phyloP scores from a whole-genome alignment of 2,888 invertebrate genomes.

The Latrodectus elegans region DNA sequence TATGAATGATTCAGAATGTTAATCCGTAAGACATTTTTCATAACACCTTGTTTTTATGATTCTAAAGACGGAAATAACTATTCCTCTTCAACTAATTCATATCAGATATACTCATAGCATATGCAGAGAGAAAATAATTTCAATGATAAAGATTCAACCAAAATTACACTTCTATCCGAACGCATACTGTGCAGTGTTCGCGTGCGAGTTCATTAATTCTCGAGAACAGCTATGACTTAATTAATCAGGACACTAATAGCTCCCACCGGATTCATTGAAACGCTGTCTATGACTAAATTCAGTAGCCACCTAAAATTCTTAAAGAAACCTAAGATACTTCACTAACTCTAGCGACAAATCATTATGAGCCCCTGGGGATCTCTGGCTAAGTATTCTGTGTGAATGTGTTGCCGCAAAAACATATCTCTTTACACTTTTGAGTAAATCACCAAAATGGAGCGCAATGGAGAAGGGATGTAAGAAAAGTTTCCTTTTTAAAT shows the following conservation, averaged over 20 bases:
- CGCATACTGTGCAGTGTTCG: background rate
- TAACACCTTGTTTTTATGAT: too few relatives aligned
- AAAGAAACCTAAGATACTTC: slow-evolving; percentile 29
- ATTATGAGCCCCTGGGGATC: slow-evolving; percentile 21
- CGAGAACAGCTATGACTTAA: slow-evolving; percentile 58
- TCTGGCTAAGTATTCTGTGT: slow-evolving; percentile 16
- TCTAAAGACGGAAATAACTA: too few relatives aligned
- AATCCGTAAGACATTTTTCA: too few relatives aligned
- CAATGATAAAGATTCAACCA: background rate
- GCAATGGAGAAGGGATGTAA: background rate
- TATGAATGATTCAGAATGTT: too few relatives aligned
- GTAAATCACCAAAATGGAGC: slow-evolving; percentile 48
- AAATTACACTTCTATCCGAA: background rate
- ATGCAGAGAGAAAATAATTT: too few relatives aligned
- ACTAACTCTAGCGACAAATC: slow-evolving; percentile 22
- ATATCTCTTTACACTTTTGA: slow-evolving; percentile 17
- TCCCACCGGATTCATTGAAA: slow-evolving; percentile 56
- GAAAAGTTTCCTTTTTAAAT: slow-evolving; percentile 6
- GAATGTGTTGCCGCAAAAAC: slow-evolving; percentile 32
- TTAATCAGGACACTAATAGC: slow-evolving; percentile 64
- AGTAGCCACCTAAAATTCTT: slow-evolving; percentile 17
- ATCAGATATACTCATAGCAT: too few relatives aligned
- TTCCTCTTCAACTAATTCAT: too few relatives aligned
- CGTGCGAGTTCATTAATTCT: slow-evolving; percentile 41
- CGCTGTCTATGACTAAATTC: slow-evolving; percentile 42